Evolutionary conservation across 2,113 vertebrate genomes (phyloP).

Genomic region (Dolichotis patagonum): DNA sequence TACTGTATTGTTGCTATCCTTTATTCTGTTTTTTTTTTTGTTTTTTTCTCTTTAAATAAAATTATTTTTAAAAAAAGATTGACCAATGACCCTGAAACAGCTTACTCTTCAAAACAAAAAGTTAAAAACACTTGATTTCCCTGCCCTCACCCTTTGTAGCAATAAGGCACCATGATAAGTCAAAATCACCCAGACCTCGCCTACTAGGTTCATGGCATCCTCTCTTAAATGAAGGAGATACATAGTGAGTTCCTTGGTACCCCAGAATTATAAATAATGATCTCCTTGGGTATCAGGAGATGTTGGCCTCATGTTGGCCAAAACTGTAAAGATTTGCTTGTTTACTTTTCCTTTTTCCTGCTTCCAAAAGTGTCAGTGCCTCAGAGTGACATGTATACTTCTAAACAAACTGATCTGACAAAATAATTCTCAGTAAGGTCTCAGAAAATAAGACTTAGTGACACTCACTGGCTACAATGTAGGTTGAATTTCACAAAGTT

Average conservation of each 20-base stretch:
- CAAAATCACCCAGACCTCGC: not conserved
- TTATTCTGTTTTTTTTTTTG: too few species aligned
- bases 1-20: too few species aligned
- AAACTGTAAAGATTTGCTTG: not conserved
- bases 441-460: not conserved
- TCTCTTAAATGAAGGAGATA: not conserved
- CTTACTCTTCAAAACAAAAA: not conserved
- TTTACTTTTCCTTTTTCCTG: conserved; percentile 11
- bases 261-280: not conserved
- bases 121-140: not conserved
- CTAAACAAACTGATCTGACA: not conserved
- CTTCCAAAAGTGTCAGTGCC: not conserved
- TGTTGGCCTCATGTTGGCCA: not conserved
- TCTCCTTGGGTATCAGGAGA: not conserved
- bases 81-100: not conserved
- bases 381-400: not conserved
- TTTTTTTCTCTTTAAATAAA: too few species aligned
- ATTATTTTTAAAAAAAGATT: too few species aligned
- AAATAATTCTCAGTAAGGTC: not conserved
- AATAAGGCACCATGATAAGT: not conserved
- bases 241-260: not conserved
- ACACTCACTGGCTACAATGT: not conserved
- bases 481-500: not conserved
- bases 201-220: not conserved
- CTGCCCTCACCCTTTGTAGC: not conserved